phyloP scores from a whole-genome alignment of 2,113 vertebrate genomes.

The Myocastor coypus region DNA sequence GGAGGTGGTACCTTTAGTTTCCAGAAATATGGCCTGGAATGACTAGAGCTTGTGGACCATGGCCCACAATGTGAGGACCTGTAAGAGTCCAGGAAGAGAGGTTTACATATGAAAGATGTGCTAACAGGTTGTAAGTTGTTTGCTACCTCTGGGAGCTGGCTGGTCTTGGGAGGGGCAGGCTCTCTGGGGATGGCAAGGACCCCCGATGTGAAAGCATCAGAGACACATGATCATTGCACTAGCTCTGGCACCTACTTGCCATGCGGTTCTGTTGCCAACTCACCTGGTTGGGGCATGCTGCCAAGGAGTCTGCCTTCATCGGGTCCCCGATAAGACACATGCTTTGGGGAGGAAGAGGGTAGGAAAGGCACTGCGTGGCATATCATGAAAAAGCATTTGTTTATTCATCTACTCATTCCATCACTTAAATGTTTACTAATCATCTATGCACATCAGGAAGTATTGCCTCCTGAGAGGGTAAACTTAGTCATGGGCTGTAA shows the following conservation, averaged over 20 bases:
- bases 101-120: not conserved
- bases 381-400: not conserved
- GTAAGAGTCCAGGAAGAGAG: not conserved
- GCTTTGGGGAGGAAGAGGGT: not conserved
- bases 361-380: not conserved
- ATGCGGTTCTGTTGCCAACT: not conserved
- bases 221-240: not conserved
- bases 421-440: constrained; percentile 12
- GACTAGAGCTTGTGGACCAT: not conserved
- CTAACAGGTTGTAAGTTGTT: not conserved
- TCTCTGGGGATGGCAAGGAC: not conserved
- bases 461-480: not conserved
- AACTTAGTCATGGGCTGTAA: not conserved
- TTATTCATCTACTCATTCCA: not conserved
- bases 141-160: not conserved
- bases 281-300: not conserved
- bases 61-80: not conserved
- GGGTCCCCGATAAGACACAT: not conserved
- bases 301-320: not conserved
- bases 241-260: not conserved
- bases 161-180: not conserved
- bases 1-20: not conserved
- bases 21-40: not conserved
- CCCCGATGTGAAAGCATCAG: not conserved
- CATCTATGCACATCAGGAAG: not conserved